Evolutionary conservation across 2,888 invertebrate species (phyloP).

Genomic region (Orthosia gracilis): DNA sequence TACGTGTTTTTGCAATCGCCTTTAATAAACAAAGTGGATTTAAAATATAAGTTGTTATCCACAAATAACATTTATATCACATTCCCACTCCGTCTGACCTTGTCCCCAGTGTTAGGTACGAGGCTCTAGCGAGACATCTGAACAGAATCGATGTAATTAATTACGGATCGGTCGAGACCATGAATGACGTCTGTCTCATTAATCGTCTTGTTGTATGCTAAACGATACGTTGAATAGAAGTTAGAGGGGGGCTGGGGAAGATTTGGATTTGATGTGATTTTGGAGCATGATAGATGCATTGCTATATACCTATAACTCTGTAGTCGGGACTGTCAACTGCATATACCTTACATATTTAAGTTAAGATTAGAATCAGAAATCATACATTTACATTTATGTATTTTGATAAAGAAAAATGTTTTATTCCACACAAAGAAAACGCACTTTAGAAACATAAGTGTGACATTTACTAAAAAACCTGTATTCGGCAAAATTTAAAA

Average conservation of each 20-base stretch:
- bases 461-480: too few species aligned
- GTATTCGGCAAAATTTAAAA: too few species aligned
- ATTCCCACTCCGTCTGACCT: conserved; percentile 8
- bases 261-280: neutral
- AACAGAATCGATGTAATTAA: conserved; percentile 46
- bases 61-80: neutral
- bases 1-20: too few species aligned
- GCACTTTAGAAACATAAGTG: too few species aligned
- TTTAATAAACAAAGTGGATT: too few species aligned
- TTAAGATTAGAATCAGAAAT: too few species aligned
- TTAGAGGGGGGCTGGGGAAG: neutral
- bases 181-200: conserved; percentile 40
- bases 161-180: conserved; percentile 19
- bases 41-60: too few species aligned
- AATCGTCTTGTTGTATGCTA: conserved; percentile 16
- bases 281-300: neutral
- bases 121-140: conserved; percentile 13
- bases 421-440: too few species aligned
- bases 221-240: neutral
- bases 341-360: too few species aligned
- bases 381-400: too few species aligned
- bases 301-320: neutral
- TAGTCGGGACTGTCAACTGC: neutral
- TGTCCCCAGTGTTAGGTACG: neutral
- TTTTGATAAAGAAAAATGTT: too few species aligned